Conservation (phyloP, 2,113 vertebrate genomes). For the Rhinoptilus africanus region DNA sequence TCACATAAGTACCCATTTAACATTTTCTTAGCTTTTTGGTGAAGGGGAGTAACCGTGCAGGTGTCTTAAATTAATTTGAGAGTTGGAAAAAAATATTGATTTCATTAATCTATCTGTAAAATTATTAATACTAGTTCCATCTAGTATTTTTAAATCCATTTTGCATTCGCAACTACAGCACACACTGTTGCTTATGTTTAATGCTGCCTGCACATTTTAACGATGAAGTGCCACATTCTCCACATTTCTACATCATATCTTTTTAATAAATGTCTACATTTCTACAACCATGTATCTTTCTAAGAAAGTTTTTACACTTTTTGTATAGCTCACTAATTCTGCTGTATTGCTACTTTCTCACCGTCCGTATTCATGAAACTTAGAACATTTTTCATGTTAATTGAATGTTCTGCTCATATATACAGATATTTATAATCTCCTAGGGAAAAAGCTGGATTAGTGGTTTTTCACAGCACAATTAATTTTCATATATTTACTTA, state of each 20-base stretch:
- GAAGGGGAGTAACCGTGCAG: background rate
- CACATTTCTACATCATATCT: background rate
- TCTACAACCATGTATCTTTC: background rate
- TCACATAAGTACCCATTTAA: background rate
- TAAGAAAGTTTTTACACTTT: background rate
- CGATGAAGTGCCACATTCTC: background rate
- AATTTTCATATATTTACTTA: conserved; percentile 10
- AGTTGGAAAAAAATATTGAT: background rate
- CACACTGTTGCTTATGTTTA: background rate
- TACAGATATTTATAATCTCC: conserved; percentile 23
- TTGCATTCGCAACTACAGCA: background rate
- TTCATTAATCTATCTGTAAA: background rate
- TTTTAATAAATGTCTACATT: background rate
- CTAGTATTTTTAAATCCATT: background rate
- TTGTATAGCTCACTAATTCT: background rate
- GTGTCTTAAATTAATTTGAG: background rate
- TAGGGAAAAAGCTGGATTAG: background rate
- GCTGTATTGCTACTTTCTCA: background rate
- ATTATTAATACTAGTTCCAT: background rate
- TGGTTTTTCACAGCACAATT: background rate
- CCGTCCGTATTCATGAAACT: background rate
- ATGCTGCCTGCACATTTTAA: background rate
- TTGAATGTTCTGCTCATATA: background rate
- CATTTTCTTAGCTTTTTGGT: background rate
- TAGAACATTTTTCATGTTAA: conserved; percentile 27